These are phyloP conservation scores for Myotis brandtii DNA, from an alignment of 2,113 vertebrate species.

Conservation along the genomic window DNA sequence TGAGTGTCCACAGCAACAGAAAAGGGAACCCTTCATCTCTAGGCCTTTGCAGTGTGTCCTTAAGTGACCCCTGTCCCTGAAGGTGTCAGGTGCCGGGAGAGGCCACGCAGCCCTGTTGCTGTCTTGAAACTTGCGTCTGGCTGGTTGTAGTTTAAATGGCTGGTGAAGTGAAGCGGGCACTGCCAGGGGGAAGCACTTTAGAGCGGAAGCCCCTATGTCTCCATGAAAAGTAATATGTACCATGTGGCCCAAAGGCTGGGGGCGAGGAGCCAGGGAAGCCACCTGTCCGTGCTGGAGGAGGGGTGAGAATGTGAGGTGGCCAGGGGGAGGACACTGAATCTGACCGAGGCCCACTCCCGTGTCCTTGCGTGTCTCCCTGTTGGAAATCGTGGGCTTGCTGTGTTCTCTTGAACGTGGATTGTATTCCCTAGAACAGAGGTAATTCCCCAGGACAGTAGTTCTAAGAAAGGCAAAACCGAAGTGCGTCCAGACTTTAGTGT, in stretches of 20 bases:
- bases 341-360: background rate
- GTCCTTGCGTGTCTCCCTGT: background rate
- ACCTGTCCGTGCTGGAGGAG: background rate
- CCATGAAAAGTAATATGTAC: accelerated
- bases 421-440: background rate
- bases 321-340: background rate
- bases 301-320: background rate
- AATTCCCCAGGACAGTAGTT: background rate
- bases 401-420: background rate
- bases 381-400: background rate
- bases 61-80: constrained; percentile 60
- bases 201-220: background rate
- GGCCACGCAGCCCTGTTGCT: background rate
- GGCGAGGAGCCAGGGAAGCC: background rate
- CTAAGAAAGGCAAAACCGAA: background rate
- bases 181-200: background rate
- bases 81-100: constrained; percentile 24
- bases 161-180: background rate
- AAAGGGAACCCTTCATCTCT: constrained; percentile 44
- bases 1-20: constrained; percentile 49
- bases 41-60: constrained; percentile 55
- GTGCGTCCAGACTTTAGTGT: background rate
- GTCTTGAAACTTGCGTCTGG: background rate
- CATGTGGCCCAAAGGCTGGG: background rate
- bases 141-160: background rate